phyloP scores from a whole-genome alignment of 1,140 invertebrate species.

The Teleogryllus occipitalis region DNA sequence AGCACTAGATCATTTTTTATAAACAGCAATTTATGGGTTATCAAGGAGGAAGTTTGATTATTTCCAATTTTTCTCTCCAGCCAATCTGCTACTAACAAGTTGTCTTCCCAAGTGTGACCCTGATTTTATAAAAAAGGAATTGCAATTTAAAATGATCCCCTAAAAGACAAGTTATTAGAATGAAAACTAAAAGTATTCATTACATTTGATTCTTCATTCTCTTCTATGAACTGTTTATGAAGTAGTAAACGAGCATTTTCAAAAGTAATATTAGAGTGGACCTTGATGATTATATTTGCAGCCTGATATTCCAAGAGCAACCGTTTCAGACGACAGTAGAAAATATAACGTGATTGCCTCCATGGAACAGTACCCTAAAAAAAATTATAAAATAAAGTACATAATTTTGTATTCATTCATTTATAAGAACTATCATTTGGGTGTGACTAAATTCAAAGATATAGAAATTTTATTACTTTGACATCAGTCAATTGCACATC shows the following conservation, averaged over 20 bases:
- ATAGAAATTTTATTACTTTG: no score
- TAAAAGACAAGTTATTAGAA: background rate
- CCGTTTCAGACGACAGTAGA: slow-evolving; percentile 83
- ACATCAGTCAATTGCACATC: no score
- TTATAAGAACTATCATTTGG: no score
- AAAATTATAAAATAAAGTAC: background rate
- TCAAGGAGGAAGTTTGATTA: no score
- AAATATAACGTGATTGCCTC: slow-evolving; percentile 62
- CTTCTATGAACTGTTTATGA: slow-evolving; percentile 88
- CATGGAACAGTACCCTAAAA: slow-evolving; percentile 80
- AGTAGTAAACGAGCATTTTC: slow-evolving; percentile 70
- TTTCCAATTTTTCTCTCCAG: background rate
- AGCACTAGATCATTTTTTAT: no score
- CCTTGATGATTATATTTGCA: slow-evolving; percentile 59
- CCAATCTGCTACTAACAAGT: background rate
- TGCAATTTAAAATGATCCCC: background rate
- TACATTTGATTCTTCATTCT: slow-evolving; percentile 31
- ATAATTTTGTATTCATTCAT: no score
- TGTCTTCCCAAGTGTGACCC: background rate
- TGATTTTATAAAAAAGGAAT: background rate
- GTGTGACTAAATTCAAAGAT: no score
- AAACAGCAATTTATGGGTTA: no score
- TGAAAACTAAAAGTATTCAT: background rate
- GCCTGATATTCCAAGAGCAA: slow-evolving; percentile 68
- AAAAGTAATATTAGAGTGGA: slow-evolving; percentile 52